These are phyloP conservation scores for Parambassis ranga DNA, from an alignment of 2,797 vertebrate species.

Conservation along the genomic window DNA sequence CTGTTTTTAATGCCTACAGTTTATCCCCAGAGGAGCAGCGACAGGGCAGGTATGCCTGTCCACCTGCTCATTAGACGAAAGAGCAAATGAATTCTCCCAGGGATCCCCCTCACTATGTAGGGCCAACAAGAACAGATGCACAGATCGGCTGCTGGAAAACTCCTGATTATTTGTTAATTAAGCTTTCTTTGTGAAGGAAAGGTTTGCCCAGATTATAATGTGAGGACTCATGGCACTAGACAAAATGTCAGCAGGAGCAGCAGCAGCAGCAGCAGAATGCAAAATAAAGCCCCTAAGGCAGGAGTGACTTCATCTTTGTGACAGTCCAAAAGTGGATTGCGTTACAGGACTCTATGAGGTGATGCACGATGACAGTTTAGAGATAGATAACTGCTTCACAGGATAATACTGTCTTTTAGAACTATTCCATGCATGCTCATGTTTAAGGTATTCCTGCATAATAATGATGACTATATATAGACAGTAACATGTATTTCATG, in stretches of 20 bases:
- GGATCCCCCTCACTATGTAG: constrained; percentile 43
- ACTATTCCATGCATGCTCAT: constrained; percentile 44
- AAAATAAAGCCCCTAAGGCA: constrained; percentile 41
- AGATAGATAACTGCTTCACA: constrained; percentile 16
- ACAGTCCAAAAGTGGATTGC: constrained; percentile 35
- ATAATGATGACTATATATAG: constrained; percentile 67
- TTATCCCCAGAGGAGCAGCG: constrained; percentile 60
- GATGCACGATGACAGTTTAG: constrained; percentile 24
- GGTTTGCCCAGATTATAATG: constrained; percentile 14
- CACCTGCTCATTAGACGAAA: constrained; percentile 69
- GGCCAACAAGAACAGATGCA: constrained; percentile 69
- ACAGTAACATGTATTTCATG: constrained; percentile 17
- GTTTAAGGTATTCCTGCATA: constrained; percentile 58
- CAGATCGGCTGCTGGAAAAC: constrained; percentile 48
- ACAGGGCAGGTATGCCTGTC: constrained; percentile 52
- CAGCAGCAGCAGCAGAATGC: constrained; percentile 10
- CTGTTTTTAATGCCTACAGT: constrained; percentile 62
- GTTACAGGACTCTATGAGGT: constrained; percentile 22
- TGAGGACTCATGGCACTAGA: constrained; percentile 20
- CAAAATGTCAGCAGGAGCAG: constrained; percentile 51
- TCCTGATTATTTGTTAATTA: constrained; percentile 59
- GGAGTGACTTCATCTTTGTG: constrained; percentile 45
- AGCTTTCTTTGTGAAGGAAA: constrained; percentile 30
- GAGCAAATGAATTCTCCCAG: constrained; percentile 72
- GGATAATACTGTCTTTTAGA: constrained; percentile 18